phyloP scores from a whole-genome alignment of 2,113 vertebrate species.

The Stigmatopora nigra region DNA sequence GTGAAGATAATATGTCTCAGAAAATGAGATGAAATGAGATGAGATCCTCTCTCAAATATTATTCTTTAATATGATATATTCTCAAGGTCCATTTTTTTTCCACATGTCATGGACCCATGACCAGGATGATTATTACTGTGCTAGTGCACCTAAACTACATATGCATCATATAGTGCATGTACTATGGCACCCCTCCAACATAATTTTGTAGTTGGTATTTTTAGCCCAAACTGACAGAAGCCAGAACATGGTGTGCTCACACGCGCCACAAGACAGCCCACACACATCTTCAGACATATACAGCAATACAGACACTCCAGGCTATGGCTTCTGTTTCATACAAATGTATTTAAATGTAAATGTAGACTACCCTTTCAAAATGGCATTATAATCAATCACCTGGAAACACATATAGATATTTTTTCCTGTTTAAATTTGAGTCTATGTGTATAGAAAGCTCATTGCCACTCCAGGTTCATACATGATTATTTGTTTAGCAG shows the following conservation, averaged over 20 bases:
- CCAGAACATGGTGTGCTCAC: conserved; percentile 27
- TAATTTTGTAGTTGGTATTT: conserved; percentile 24
- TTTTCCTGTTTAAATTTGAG: too few species aligned
- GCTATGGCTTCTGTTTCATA: neutral
- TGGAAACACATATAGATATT: too few species aligned
- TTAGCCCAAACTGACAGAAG: conserved; percentile 26
- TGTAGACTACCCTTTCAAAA: too few species aligned
- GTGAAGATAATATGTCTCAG: too few species aligned
- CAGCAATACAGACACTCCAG: neutral
- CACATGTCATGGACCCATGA: neutral
- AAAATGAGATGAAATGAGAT: too few species aligned
- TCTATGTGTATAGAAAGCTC: too few species aligned
- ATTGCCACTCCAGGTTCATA: too few species aligned
- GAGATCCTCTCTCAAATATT: too few species aligned
- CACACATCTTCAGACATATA: conserved; percentile 11
- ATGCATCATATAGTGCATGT: neutral
- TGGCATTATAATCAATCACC: too few species aligned
- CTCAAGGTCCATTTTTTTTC: too few species aligned
- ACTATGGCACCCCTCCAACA: conserved; percentile 10
- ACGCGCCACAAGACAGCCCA: conserved; percentile 15
- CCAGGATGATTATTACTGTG: neutral
- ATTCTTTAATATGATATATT: too few species aligned
- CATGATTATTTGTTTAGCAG: too few species aligned
- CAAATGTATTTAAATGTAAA: neutral
- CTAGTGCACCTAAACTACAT: neutral